phyloP scores from a whole-genome alignment of 2,113 vertebrate species.

The Epinephelus lanceolatus region DNA sequence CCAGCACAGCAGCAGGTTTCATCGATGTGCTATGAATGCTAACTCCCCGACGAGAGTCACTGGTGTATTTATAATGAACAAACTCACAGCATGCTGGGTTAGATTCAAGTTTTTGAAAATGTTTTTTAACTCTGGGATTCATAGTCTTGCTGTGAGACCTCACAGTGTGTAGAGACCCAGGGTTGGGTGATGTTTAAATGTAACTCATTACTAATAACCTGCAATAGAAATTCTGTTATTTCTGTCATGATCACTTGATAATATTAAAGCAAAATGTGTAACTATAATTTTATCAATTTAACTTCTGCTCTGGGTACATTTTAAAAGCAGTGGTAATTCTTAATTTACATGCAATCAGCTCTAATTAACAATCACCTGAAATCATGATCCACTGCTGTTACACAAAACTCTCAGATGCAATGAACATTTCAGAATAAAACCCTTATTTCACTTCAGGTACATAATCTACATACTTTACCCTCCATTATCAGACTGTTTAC shows the following conservation, averaged over 20 bases:
- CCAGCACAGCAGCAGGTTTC: conserved; percentile 25
- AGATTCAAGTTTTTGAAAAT: conserved; percentile 15
- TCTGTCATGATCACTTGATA: too few species aligned
- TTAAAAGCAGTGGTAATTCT: too few species aligned
- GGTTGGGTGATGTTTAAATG: neutral
- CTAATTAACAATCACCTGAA: neutral
- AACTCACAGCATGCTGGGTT: conserved; percentile 8
- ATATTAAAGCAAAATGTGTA: too few species aligned
- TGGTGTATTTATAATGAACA: conserved; percentile 16
- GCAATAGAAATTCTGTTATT: neutral
- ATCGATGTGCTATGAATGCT: neutral
- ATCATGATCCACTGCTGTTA: too few species aligned
- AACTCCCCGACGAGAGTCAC: neutral
- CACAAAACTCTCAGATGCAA: neutral
- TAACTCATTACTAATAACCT: conserved; percentile 3
- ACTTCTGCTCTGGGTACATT: too few species aligned
- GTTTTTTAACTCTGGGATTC: conserved; percentile 3
- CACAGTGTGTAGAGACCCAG: neutral
- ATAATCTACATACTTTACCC: neutral
- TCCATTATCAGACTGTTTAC: neutral
- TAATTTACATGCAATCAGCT: neutral
- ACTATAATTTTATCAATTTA: too few species aligned
- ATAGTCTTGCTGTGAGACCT: conserved; percentile 21
- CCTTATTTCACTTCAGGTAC: neutral
- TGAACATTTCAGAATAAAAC: neutral